Evolutionary conservation across 53 echinoderm and acorn worm genomes (phyloP), one percentile per base, ranked within the genome.

Genomic region (Echinometra lucunter): DNA sequence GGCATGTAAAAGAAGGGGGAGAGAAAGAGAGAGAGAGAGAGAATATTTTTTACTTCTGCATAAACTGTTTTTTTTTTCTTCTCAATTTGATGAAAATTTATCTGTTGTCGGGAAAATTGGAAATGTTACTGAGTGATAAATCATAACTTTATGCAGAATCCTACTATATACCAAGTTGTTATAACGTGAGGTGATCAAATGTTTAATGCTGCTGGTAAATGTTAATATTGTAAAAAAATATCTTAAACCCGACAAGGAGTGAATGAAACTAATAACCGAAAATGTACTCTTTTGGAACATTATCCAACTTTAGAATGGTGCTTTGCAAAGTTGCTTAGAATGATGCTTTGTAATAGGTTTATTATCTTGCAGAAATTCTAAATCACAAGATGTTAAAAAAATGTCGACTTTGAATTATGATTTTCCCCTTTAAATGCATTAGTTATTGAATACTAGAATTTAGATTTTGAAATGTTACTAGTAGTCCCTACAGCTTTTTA

Each of bases 11-110:
- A 11, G n/a, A 12, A 72, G 3, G 32, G 11, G 13, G 27, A 70
- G 72, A 72, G 72, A 72, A 35, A 72, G 28, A 72, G 72, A 72
- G 72, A 72, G 72, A 72, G 72, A 7, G 72, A 32, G 74, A 32
- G 74, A 74, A 53, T 53, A 13, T 53, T 53, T 2, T 53, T 11
- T 53, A 4, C 53, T 53, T 53, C 0, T 4, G 0, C 8, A 53
- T 11, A 53, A 53, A 53, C 13, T 13, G 8, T 53, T 13, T 13
- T 53, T 53, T 53, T 47, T 53, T 53, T 1, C 53, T 63, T 25
- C 0, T n/a, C n/a, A n/a, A n/a, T n/a, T 21, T 63, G 63, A 2
- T 23, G 6, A 7, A 4, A 6, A 63, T 63, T 63, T 21, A 63
- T 63, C 25, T 63, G n/a, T 25, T 63, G 63, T 63, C 63, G 6